Evolutionary conservation across 2,888 invertebrate genomes (phyloP).

Genomic region (Sialis fuliginosa): DNA sequence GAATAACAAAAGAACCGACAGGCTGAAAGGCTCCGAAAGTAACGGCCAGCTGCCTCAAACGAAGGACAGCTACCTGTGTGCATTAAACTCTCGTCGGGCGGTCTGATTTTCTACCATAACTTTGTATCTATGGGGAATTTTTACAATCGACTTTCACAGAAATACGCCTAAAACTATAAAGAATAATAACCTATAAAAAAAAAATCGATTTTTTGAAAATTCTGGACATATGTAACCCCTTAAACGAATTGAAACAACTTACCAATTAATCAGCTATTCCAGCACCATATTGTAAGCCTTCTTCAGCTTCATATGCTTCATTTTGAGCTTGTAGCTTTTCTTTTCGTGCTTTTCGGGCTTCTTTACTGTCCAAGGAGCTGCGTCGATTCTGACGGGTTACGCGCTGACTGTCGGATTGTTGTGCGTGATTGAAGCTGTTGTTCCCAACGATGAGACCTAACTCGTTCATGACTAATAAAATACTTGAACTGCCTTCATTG

Average conservation of each 20-base stretch:
- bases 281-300: constrained; percentile 3
- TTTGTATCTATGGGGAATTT: too few species aligned
- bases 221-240: too few species aligned
- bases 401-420: constrained; percentile 1
- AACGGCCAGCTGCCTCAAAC: too few species aligned
- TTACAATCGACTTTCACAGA: too few species aligned
- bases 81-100: too few species aligned
- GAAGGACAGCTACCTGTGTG: too few species aligned
- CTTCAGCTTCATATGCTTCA: constrained; percentile 2
- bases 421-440: constrained; percentile 5
- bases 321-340: background rate
- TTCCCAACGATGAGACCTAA: constrained; percentile 1
- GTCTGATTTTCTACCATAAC: too few species aligned
- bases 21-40: too few species aligned
- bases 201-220: too few species aligned
- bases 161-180: too few species aligned
- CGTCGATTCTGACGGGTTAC: constrained; percentile 6
- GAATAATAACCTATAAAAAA: too few species aligned
- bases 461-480: constrained; percentile 6
- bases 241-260: background rate
- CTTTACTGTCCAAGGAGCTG: constrained; percentile 5
- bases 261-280: constrained; percentile 5
- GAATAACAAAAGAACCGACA: too few species aligned
- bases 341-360: constrained; percentile 6
- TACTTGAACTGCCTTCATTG: constrained; percentile 6